A percentile compares a stretch with the other conserved stretches of the same genome.
phyloP scores from a whole-genome alignment of 2,113 vertebrate genomes.

The Dasyprocta punctata region DNA sequence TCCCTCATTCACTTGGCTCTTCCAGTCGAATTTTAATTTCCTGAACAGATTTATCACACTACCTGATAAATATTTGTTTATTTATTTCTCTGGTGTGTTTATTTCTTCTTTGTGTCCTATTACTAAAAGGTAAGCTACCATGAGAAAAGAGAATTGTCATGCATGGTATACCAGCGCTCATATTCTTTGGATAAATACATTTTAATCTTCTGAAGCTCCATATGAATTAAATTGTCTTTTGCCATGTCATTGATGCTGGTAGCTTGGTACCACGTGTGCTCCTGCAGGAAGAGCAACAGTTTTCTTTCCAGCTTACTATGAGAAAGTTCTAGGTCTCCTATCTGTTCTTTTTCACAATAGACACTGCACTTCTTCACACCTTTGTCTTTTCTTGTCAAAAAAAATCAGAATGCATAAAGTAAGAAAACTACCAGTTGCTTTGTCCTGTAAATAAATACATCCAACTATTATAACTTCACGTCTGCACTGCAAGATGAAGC shows the following conservation, averaged over 20 bases:
- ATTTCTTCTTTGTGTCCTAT: neutral
- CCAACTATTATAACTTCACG: neutral
- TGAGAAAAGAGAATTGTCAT: neutral
- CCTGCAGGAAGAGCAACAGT: neutral
- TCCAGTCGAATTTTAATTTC: neutral
- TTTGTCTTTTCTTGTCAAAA: neutral
- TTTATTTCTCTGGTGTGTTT: neutral
- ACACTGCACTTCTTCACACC: neutral
- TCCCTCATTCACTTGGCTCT: neutral
- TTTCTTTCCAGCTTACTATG: neutral
- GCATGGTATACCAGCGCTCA: too few relatives aligned
- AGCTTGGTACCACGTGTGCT: neutral
- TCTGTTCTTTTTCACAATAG: neutral
- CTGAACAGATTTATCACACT: neutral
- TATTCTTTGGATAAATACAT: neutral
- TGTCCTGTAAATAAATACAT: neutral
- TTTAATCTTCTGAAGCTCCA: neutral
- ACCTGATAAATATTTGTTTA: neutral
- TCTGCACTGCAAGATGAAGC: neutral
- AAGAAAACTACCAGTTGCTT: neutral
- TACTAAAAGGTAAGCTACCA: neutral
- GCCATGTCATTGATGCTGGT: neutral
- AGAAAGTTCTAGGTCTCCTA: neutral
- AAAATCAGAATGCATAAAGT: neutral
- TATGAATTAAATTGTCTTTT: neutral